Evolutionary conservation across 1,140 invertebrate genomes (phyloP), one percentile per base, ranked within the genome.

Genomic region (Drosophila arizonae): DNA sequence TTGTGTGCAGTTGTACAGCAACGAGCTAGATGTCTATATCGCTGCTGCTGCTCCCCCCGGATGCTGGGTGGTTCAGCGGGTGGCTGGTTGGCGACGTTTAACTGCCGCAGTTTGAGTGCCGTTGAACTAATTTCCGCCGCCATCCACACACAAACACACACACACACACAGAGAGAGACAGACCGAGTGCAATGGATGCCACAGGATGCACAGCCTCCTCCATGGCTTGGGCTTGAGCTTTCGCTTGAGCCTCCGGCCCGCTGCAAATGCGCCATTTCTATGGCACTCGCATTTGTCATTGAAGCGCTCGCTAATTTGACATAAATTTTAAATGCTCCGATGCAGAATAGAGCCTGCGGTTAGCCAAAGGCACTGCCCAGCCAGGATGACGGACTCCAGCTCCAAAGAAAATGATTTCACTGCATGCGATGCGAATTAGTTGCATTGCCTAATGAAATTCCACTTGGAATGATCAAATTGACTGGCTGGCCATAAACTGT

Each of bases 121-220:
- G 81, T 76, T 87, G 79, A 86, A 86, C 78, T 86, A 86, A 86
- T 86, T 86, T 86, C 66, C 79, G 82, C 50, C 62, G 55, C 75
- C 76, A 60, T 73, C 58, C 24, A 43, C 60, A 36, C 33, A 36
- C 33, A 39, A 10, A 39, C 4, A 39, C 36, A 39, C 10, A 39
- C 11, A 39, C 33, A 33, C 8, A 33, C 5, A 33, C 6, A 33
- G 0, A 65, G 43, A 24, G 21, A 24, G 28, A 36, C 33, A 33
- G 33, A 33, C 1, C 6, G 13, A 65, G 43, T 56, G 61, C 55
- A 46, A 41, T 71, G 52, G 63, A 46, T 63, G 57, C 10, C 24
- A 68, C 13, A 13, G 48, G 48, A 50, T 36, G 51, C 55, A 80
- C 62, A 75, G 64, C 60, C 65, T 66, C 57, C 72, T 71, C 39